Base-by-base conservation (phyloP, 1,140 invertebrate species). In the Calephelis nemesis region DNA sequence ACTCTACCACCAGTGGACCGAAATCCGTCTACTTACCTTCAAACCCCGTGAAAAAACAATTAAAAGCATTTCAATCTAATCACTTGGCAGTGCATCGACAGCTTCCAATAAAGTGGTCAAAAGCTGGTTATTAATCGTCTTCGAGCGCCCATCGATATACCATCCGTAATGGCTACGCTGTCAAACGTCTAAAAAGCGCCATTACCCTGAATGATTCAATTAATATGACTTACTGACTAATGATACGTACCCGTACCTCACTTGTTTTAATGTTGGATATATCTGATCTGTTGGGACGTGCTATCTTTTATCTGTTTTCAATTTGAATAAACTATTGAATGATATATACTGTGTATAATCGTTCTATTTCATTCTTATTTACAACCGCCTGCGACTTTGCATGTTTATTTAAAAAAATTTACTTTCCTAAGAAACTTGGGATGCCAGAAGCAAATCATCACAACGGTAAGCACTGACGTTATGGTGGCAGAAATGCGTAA, bases 171-270 rank as follows among this genome's bases (percentile, higher is more conserved):
- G 84, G 84, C 76, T 66, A 70, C 69, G 73, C 87, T 87, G 87
- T 88, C 87, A 84, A 82, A 79, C 76, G 75, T 85, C 75, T 76
- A 85, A 81, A 84, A 85, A 87, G 79, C 78, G 78, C 78, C 78
- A 83, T 84, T 83, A 82, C 76, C 63, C 72, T 39, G 77, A 87
- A 87, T 87, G 81, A 84, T 87, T 90, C 84, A 90, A 88, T 90
- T 90, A 85, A 83, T 86, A 85, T 83, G 79, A 88, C 74, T 83
- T 84, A 84, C 83, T 82, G 82, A 83, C 75, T 75, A 83, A 84
- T 77, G 75, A 84, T 79, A 69, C 65, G 69, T 62, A 45, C 71
- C 74, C 65, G 69, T 62, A 45, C 71, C 74, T 70, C 49, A 75
- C 72, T 74, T 73, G 68, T 75, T 78, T 70, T 49, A 68, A 73